Base-by-base conservation (phyloP, 2,113 vertebrate genomes). In the Otocyon megalotis region DNA sequence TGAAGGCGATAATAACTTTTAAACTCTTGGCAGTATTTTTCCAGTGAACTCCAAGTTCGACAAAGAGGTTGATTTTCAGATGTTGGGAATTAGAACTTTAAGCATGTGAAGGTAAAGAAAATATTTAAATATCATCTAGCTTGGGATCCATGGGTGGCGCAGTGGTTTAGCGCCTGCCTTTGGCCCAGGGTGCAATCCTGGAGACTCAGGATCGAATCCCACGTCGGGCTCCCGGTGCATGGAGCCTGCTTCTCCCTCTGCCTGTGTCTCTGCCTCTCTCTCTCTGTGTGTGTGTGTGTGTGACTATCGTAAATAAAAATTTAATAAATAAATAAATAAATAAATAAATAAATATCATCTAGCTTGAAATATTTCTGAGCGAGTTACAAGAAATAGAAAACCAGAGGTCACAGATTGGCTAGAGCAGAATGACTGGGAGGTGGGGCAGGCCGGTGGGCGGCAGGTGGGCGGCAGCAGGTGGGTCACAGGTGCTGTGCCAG, bases 41-140 rank as follows among this genome's bases (percentile, higher is more conserved):
- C 48, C 37, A 69, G 11, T 74, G 62, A 93, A 26, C 13, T 76
- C 67, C 74, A 35, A 84, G n/a, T 90, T 86, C 82, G 67, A 69
- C 28, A 65, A 72, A 69, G 67, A 81, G 53, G 8, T 93, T 79
- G 63, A 92, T 87, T 90, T 90, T 67, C 30, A 86, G 37, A 90
- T 77, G 50, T 76, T 96, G 35, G n/a, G 15, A 80, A 90, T 96
- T 90, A 79, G 82, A 80, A 86, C 17, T 60, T 83, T n/a, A 16
- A 72, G 32, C 85, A 63, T 12, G 50, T 69, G 19, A 76, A 8
- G 53, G 19, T 71, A 63, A 97, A 86, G 54, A 76, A 37, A 9
- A 53, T 82, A 76, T 87, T 69, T 22, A 63, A 94, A 87, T 93
- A 30, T 77, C 65, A 93, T 81, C 32, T 76, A 90, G 5, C 72